phyloP scores from a whole-genome alignment of 2,888 invertebrate species.

The Uropetala carovei region DNA sequence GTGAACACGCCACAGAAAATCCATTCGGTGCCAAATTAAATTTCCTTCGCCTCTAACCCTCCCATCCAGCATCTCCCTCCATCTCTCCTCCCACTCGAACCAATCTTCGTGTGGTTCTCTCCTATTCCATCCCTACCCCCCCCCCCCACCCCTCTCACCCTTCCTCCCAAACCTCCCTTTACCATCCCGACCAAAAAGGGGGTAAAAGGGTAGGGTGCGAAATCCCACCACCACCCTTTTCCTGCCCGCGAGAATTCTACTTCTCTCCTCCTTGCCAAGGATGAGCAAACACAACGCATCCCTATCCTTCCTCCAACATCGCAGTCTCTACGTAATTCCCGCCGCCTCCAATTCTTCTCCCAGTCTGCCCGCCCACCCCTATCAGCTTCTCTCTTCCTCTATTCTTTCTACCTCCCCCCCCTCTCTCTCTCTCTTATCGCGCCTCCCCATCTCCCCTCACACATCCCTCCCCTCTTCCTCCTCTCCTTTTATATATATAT shows the following conservation, averaged over 20 bases:
- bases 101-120: neutral
- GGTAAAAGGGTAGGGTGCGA: neutral
- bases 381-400: neutral
- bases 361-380: neutral
- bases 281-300: constrained; percentile 48
- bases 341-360: neutral
- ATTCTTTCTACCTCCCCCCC: neutral
- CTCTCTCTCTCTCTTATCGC: constrained; percentile 12
- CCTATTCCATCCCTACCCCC: neutral
- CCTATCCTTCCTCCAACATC: neutral
- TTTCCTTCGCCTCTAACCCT: constrained; percentile 34
- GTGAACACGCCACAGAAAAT: constrained; percentile 61
- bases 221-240: constrained; percentile 5
- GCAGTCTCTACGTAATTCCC: neutral
- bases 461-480: neutral
- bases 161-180: neutral
- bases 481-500: neutral
- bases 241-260: neutral
- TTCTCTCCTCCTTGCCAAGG: constrained; percentile 3
- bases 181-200: neutral
- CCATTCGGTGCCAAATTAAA: constrained; percentile 64
- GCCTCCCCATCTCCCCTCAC: neutral
- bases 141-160: neutral
- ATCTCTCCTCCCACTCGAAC: neutral
- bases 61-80: neutral